Base-by-base conservation (phyloP, 2,113 vertebrate species). In the Mirza zaza region DNA sequence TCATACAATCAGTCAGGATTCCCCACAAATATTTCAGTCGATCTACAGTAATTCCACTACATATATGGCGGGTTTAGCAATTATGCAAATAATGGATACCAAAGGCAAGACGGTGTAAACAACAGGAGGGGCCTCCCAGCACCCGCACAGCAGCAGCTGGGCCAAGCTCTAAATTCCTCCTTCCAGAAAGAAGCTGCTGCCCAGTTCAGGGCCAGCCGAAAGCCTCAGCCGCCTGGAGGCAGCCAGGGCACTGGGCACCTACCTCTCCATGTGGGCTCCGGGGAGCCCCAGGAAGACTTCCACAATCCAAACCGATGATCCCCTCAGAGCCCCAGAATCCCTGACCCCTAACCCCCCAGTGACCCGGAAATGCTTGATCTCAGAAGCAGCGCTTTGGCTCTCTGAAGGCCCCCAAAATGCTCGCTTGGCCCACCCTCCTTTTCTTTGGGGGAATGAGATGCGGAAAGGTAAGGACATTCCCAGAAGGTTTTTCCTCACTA, bases 261-360 rank as follows among this genome's bases (percentile, higher is more conserved):
- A 6, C 52, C 52, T 55, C 57, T 9, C 36, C 13, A 32, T 25
- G 29, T 13, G 52, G 4, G 8, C 45, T 3, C 65, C 5, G 7
- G 10, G 20, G 11, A 48, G n/a, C 6, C 55, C 39, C 42, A 17
- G 59, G 42, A 29, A 59, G 65, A 3, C 75, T 10, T 20, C 27
- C 3, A 12, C 48, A 0, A 48, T 36, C 25, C 81, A 8, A 6
- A 2, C 6, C 2, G 48, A 27, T 0, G 15, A 15, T 13, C 48
- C 21, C 8, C 14, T 55, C 75, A 36, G 59, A 3, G 48, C 36
- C 48, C 20, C 6, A 1, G 14, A 39, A 50, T n/a, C 48, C 32
- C 2, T 25, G 36, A 20, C 13, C 68, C 39, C 39, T 13, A 7
- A 8, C 45, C 36, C 42, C 84, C 21, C 20, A 17, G 70, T 50